Percentiles rank a stretch among this genome's conserved stretches.
These are phyloP conservation scores for Augochlora pura DNA, from an alignment of 1,140 invertebrate genomes.

Conservation along the genomic window DNA sequence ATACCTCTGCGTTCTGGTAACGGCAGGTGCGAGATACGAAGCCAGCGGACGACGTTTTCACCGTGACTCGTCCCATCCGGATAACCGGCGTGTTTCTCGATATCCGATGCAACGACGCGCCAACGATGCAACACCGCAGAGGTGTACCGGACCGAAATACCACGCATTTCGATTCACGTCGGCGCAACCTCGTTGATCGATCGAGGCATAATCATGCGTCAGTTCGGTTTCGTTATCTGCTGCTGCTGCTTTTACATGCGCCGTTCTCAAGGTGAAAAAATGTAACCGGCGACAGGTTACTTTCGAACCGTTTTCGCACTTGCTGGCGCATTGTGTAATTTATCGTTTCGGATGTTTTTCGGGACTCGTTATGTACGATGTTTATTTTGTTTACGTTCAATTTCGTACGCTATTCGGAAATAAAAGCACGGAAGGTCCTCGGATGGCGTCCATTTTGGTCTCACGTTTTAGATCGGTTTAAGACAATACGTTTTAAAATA, in stretches of 20 bases:
- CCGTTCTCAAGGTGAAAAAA: too few species aligned
- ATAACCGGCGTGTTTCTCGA: constrained; percentile 50
- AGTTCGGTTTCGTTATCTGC: neutral
- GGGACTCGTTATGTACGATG: too few species aligned
- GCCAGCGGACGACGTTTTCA: constrained; percentile 63
- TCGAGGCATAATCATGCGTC: neutral
- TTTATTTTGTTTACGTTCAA: too few species aligned
- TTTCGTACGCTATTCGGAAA: too few species aligned
- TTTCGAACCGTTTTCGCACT: too few species aligned
- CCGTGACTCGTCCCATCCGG: constrained; percentile 42
- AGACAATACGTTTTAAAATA: too few species aligned
- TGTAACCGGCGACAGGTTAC: too few species aligned
- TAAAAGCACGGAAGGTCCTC: too few species aligned
- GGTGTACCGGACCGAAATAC: neutral
- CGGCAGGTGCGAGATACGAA: constrained; percentile 69
- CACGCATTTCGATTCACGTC: constrained; percentile 10
- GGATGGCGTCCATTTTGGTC: too few species aligned
- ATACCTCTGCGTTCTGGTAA: constrained; percentile 52
- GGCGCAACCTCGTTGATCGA: neutral
- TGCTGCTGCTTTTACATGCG: neutral
- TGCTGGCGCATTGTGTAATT: too few species aligned
- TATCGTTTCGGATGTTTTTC: too few species aligned
- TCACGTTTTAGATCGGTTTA: too few species aligned
- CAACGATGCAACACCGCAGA: constrained; percentile 31
- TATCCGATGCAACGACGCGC: constrained; percentile 48